These are phyloP conservation scores for Podarcis raffonei DNA, from an alignment of 2,113 vertebrate species.

Conservation along the genomic window DNA sequence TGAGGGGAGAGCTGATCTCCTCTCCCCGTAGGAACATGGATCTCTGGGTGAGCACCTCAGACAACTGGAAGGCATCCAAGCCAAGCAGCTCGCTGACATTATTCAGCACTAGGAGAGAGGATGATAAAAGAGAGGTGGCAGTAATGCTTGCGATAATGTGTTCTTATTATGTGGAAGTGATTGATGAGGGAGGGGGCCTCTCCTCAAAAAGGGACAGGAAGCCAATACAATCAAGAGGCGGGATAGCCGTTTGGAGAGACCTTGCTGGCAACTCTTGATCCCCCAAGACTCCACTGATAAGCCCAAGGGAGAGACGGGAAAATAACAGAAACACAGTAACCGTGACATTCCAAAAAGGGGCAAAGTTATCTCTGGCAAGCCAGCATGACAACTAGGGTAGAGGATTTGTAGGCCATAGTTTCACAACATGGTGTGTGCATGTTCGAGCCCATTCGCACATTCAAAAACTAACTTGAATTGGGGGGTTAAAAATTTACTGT, in stretches of 20 bases:
- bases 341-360: not conserved
- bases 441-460: not conserved
- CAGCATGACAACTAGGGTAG: not conserved
- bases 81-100: conserved; percentile 88
- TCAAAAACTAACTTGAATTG: not conserved
- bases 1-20: conserved; percentile 93
- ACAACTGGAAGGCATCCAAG: conserved; percentile 88
- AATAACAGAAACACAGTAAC: not conserved
- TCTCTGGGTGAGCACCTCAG: conserved; percentile 91
- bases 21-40: conserved; percentile 93
- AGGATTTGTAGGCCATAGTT: not conserved
- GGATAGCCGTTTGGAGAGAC: not conserved
- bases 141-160: not conserved
- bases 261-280: not conserved
- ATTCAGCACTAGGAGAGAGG: conserved; percentile 78
- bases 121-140: not conserved
- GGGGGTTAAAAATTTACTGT: not conserved
- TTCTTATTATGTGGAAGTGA: not conserved
- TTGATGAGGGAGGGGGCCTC: not conserved
- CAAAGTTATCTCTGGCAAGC: not conserved
- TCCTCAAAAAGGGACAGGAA: not conserved
- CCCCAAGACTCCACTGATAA: not conserved
- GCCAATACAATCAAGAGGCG: not conserved
- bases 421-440: not conserved
- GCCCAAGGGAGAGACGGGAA: too few species aligned